A percentile compares a stretch with the other conserved stretches of the same genome.
Evolutionary conservation across 2,888 invertebrate species (phyloP).

Genomic region (Campaea margaritaria): DNA sequence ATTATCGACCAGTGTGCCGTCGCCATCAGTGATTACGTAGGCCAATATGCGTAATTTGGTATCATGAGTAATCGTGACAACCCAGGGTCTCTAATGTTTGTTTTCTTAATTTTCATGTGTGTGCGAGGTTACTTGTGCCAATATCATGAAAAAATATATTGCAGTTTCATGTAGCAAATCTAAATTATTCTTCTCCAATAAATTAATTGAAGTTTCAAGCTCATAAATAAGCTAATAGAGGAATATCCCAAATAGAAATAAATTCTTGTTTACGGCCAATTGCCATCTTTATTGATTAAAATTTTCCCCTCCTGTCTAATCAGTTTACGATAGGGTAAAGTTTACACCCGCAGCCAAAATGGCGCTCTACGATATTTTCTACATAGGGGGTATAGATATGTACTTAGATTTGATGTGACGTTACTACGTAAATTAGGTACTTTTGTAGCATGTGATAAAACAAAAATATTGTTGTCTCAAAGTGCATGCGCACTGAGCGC

Average conservation of each 20-base stretch:
- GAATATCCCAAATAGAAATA: too few species aligned
- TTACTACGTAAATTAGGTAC: conserved; percentile 5
- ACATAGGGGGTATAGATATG: background rate
- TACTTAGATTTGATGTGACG: conserved; percentile 15
- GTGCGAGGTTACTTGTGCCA: background rate
- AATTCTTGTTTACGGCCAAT: too few species aligned
- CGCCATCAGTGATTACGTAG: conserved; percentile 62
- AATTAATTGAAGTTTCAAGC: too few species aligned
- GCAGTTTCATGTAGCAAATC: too few species aligned
- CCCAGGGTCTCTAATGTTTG: background rate
- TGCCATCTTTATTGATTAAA: too few species aligned
- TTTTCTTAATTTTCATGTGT: background rate
- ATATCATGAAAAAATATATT: background rate
- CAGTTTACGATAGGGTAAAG: too few species aligned
- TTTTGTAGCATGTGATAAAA: conserved; percentile 49
- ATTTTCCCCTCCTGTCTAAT: too few species aligned
- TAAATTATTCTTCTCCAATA: too few species aligned
- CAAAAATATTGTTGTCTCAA: conserved; percentile 62
- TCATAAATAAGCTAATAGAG: too few species aligned
- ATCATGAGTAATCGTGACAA: background rate
- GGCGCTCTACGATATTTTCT: background rate
- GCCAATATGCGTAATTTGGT: conserved; percentile 21
- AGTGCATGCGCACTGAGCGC: conserved; percentile 80
- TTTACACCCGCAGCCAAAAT: background rate
- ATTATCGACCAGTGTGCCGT: conserved; percentile 73